These are phyloP conservation scores for Heteromyza rotundicornis DNA, from an alignment of 2,888 invertebrate genomes.

Conservation along the genomic window DNA sequence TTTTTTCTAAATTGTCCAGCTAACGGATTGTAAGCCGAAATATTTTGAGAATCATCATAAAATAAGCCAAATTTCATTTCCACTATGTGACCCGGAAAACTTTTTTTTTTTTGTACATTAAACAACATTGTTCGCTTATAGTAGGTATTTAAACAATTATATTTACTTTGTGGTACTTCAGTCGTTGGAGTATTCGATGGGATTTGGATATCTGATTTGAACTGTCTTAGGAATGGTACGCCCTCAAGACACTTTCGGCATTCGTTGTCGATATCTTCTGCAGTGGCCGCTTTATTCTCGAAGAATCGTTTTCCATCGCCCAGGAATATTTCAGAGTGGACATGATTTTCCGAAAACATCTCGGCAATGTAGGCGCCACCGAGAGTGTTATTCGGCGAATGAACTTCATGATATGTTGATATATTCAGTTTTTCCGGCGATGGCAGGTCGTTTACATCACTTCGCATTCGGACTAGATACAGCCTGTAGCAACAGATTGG, in stretches of 20 bases:
- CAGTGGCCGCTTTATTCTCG: slow-evolving; percentile 38
- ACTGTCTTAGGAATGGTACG: slow-evolving; percentile 37
- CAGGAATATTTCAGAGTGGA: slow-evolving; percentile 73
- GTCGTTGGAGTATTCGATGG: not conserved
- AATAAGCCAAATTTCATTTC: too few species aligned
- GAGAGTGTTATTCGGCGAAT: slow-evolving; percentile 68
- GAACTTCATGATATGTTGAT: slow-evolving; percentile 76
- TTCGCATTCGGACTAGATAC: slow-evolving; percentile 75
- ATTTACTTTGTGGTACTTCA: slow-evolving; percentile 19
- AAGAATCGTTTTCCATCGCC: slow-evolving; percentile 69
- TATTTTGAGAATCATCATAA: too few species aligned
- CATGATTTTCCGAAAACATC: slow-evolving; percentile 75
- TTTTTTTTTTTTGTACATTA: too few species aligned
- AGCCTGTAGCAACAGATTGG: slow-evolving; percentile 87
- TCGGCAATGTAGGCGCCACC: slow-evolving; percentile 88
- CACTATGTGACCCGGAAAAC: too few species aligned
- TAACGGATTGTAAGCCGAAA: too few species aligned
- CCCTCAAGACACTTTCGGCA: slow-evolving; percentile 54
- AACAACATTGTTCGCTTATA: too few species aligned
- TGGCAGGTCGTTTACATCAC: slow-evolving; percentile 69
- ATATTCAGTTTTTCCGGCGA: slow-evolving; percentile 74
- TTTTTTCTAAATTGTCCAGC: too few species aligned
- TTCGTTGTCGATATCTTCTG: slow-evolving; percentile 46
- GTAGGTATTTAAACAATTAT: too few species aligned
- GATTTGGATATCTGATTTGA: not conserved